Evolutionary conservation across 2,888 invertebrate species (phyloP), one percentile per base, ranked within the genome.

Genomic region (Diadromus collaris): DNA sequence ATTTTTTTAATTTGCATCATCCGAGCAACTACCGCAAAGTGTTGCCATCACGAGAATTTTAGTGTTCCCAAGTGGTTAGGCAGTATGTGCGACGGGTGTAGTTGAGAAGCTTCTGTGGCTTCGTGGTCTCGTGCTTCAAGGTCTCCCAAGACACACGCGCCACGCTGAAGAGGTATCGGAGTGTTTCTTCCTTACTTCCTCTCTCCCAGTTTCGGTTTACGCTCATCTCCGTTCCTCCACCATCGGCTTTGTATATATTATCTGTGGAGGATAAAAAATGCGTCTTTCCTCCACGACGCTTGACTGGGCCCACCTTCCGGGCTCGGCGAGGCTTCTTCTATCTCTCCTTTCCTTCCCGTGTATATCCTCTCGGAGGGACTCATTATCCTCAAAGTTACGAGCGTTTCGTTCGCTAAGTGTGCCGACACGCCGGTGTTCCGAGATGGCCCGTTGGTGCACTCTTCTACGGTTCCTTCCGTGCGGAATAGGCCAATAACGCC

Each of bases 311-410:
- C 65, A 80, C 75, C 78, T 78, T 78, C 78, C 78, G 78, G 80
- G 60, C 78, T 69, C 70, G 32, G 71, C 73, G 75, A 71, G 79
- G 80, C 80, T 80, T 80, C 80, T 73, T 67, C 73, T 67, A 6
- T 76, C 65, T 56, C 61, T 67, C 67, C 68, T 61, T 77, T 58
- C 61, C 68, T 67, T 56, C 56, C 32, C 38, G 38, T 41, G n/a
- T n/a, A 34, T 27, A 38, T 41, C 73, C 38, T 54, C 68, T 48
- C 13, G 46, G 67, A 67, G 58, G 32, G 79, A 82, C 83, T 83
- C 82, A 83, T 83, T 83, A 82, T 78, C 76, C 78, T 56, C 58
- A 76, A 74, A 83, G 83, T 82, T 83, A 83, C 75, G 83, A 81
- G 81, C 79, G 78, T 61, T 56, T 67, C 60, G 56, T 68, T 48